Percentiles rank a stretch among this genome's conserved stretches.
Evolutionary conservation across 2,888 invertebrate species (phyloP).

Genomic region (Amiota communis): DNA sequence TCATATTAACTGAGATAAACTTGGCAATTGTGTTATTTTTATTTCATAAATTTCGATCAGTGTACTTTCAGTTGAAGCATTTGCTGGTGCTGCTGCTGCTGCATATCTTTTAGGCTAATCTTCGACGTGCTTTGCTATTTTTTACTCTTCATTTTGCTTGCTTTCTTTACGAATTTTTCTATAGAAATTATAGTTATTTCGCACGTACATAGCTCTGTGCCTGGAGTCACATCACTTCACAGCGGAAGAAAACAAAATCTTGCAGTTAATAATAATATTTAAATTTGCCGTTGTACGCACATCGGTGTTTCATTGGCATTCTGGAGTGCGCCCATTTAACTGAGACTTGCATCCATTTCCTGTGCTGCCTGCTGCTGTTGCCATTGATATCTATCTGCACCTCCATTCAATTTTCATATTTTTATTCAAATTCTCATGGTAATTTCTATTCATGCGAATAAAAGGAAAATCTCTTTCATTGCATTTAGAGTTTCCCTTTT

Average conservation of each 20-base stretch:
- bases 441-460: constrained; percentile 2
- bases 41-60: constrained; percentile 1
- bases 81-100: not conserved
- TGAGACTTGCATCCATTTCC: constrained; percentile 28
- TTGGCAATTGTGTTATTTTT: not conserved
- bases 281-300: constrained; percentile 49
- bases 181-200: constrained; percentile 22
- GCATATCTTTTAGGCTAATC: constrained; percentile 61
- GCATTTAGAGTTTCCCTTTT: not conserved
- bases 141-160: not conserved
- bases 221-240: not conserved
- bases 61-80: not conserved
- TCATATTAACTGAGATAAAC: not conserved
- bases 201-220: constrained; percentile 5
- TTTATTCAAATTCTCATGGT: constrained; percentile 48
- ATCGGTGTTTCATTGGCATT: not conserved
- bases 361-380: constrained; percentile 55
- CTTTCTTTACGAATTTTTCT: constrained; percentile 8
- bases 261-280: constrained; percentile 62
- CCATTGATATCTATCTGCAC: constrained; percentile 55
- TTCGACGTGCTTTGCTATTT: constrained; percentile 25
- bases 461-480: not conserved
- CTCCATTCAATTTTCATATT: constrained; percentile 36
- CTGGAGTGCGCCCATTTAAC: constrained; percentile 17
- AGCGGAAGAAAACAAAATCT: not conserved